Base-by-base conservation (phyloP, 2,113 vertebrate genomes). In the Rhinichthys klamathensis region DNA sequence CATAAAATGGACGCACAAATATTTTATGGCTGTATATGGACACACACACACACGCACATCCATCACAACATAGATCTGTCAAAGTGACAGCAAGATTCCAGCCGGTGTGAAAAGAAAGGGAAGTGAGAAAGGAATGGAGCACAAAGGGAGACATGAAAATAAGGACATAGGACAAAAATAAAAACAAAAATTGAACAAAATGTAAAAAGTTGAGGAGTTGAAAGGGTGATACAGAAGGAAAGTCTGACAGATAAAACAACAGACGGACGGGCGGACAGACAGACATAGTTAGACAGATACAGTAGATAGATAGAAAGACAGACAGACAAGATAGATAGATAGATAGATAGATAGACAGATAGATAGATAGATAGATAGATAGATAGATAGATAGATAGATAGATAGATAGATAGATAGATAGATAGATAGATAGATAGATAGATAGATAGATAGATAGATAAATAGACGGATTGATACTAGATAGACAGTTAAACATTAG, bases 21-120 rank as follows among this genome's bases (percentile, higher is more conserved):
- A 82, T 72, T 82, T 72, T 18, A 82, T 83, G 51, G 32, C 49
- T 15, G 3, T 41, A 83, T 72, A 83, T 82, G 80, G 44, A 82
- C n/a, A 82, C 41, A 41, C 41, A 82, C 41, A 41, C 41, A 82
- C 44, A 82, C 5, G 10, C 63, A 82, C 69, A 82, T 72, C 81
- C 49, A 83, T 72, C 63, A 82, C 10, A 56, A 58, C 81, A 83
- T 21, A 83, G 65, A 73, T 58, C 23, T 56, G 30, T 72, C 25
- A 72, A 72, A 38, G 30, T 56, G 80, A 72, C 21, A 82, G 63
- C 16, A 1, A 82, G 61, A 54, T 32, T 54, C 10, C 46, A 35
- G 65, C 30, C 16, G 8, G 41, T 67, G 44, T 81, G 25, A 30
- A 56, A n/a, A 58, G 46, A 72, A 51, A 35, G 25, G 46, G n/a